These are phyloP conservation scores for Nemotelus pantherinus DNA, from an alignment of 2,888 invertebrate species.

Conservation along the genomic window DNA sequence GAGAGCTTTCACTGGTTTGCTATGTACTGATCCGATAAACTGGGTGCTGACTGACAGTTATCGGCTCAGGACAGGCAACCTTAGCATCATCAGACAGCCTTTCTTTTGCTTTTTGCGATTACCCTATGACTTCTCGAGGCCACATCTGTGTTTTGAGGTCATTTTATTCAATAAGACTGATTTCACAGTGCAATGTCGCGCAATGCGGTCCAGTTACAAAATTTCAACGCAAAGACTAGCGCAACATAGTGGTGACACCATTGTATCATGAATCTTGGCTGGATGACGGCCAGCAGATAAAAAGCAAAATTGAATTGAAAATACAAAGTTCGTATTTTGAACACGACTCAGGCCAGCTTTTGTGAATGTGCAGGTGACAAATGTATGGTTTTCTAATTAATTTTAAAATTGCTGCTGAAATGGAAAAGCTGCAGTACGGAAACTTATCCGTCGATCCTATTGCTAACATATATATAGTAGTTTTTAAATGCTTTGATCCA, in stretches of 20 bases:
- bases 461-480: no score
- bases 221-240: conserved; percentile 23
- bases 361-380: no score
- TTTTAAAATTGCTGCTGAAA: not conserved
- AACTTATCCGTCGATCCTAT: not conserved
- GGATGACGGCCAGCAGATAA: conserved; percentile 33
- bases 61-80: no score
- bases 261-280: conserved; percentile 30
- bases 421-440: not conserved
- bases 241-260: conserved; percentile 27
- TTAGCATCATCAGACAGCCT: no score
- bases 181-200: conserved; percentile 26
- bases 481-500: no score
- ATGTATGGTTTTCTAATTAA: no score
- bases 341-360: not conserved
- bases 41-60: no score
- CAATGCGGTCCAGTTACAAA: conserved; percentile 35
- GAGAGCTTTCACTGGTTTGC: no score
- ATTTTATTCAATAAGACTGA: conserved; percentile 23
- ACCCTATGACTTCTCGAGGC: not conserved
- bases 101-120: not conserved
- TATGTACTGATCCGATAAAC: no score
- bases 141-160: conserved; percentile 24
- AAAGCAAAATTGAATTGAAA: conserved; percentile 9
- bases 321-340: not conserved